phyloP scores from a whole-genome alignment of 2,888 invertebrate genomes.

The Leucania comma region DNA sequence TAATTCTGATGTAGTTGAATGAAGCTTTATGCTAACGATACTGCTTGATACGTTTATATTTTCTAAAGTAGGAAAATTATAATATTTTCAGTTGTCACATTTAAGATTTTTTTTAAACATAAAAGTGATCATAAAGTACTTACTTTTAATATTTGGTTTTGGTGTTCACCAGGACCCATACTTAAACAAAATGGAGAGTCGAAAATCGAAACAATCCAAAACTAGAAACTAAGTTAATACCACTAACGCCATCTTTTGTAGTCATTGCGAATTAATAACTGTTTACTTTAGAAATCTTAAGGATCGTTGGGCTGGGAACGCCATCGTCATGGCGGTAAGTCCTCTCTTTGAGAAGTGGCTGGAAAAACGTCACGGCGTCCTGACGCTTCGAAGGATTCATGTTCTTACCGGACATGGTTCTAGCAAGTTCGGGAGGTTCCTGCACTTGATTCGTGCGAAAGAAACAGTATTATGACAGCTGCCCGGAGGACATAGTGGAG shows the following conservation, averaged over 20 bases:
- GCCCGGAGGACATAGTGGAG: neutral
- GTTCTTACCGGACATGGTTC: too few relatives aligned
- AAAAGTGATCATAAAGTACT: too few relatives aligned
- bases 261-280: neutral
- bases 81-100: neutral
- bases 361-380: too few relatives aligned
- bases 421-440: too few relatives aligned
- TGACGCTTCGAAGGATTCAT: too few relatives aligned
- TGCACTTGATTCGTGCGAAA: too few relatives aligned
- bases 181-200: neutral
- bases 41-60: neutral
- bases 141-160: neutral
- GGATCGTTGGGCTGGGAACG: too few relatives aligned
- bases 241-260: slow-evolving; percentile 49
- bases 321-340: too few relatives aligned
- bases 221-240: neutral
- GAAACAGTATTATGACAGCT: neutral
- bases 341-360: too few relatives aligned
- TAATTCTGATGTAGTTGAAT: slow-evolving; percentile 15
- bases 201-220: neutral
- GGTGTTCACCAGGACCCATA: too few relatives aligned
- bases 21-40: slow-evolving; percentile 1
- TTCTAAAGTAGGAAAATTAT: slow-evolving; percentile 1
- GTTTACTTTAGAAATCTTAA: neutral
- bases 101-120: neutral